Percentiles rank a stretch among this genome's conserved stretches.
Conservation (phyloP, 2,888 invertebrate species). For the Eurytoma californica region DNA sequence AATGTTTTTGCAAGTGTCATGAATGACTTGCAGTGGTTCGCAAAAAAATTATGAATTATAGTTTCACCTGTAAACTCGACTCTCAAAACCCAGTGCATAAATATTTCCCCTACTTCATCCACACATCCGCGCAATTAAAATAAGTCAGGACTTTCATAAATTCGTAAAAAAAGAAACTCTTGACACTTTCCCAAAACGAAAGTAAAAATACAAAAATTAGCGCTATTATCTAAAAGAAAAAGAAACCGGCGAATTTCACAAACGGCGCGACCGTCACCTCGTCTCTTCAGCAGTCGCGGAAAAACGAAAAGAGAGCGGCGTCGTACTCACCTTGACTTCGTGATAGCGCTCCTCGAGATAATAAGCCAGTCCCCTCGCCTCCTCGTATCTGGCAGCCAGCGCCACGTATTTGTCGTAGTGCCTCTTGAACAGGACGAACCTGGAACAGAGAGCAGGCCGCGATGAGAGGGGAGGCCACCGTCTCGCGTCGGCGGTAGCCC, state of each 20-base stretch:
- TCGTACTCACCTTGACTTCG: constrained; percentile 78
- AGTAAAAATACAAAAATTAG: constrained; percentile 1
- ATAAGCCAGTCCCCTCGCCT: constrained; percentile 79
- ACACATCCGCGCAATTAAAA: neutral
- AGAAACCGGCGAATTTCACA: neutral
- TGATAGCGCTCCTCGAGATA: constrained; percentile 81
- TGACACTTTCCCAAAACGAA: constrained; percentile 21
- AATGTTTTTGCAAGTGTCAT: neutral
- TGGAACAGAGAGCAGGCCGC: constrained; percentile 67
- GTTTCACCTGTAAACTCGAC: too few species aligned
- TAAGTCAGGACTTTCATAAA: neutral
- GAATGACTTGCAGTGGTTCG: neutral
- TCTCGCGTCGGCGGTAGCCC: too few species aligned
- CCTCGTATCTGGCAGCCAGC: constrained; percentile 80
- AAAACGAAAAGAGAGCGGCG: neutral
- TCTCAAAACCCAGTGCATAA: neutral
- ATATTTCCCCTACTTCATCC: neutral
- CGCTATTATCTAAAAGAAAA: neutral
- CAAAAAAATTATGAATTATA: neutral
- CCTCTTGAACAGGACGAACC: constrained; percentile 80
- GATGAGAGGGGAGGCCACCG: too few species aligned
- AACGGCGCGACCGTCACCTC: neutral
- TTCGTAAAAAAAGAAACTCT: neutral
- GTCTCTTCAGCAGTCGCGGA: neutral
- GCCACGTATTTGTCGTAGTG: constrained; percentile 81